phyloP scores from a whole-genome alignment of 1,140 invertebrate species.

The Orchesella cincta region DNA sequence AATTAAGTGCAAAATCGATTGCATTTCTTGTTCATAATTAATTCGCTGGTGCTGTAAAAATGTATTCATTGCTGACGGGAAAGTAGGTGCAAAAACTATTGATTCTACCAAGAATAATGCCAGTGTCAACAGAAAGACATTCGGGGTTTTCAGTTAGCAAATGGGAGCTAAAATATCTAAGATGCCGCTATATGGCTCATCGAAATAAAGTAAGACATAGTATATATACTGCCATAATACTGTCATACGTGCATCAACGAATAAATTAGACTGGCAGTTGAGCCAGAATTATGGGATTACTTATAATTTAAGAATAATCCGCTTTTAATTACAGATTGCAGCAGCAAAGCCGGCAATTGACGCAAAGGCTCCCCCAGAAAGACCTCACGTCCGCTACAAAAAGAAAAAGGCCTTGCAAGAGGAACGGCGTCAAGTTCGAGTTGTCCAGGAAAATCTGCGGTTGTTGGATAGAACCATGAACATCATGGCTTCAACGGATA shows the following conservation, averaged over 20 bases:
- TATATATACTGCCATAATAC: too few relatives aligned
- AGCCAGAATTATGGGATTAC: too few relatives aligned
- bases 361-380: slow-evolving; percentile 31
- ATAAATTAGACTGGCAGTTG: too few relatives aligned
- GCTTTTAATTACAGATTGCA: slow-evolving; percentile 38
- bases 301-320: background rate
- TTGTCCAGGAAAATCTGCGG: slow-evolving; percentile 46
- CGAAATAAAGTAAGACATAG: slow-evolving; percentile 45
- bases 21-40: too few relatives aligned
- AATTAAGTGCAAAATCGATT: too few relatives aligned
- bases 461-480: slow-evolving; percentile 44
- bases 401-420: slow-evolving; percentile 47
- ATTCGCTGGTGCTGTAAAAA: too few relatives aligned
- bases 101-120: too few relatives aligned
- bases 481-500: slow-evolving; percentile 38
- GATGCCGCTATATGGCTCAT: slow-evolving; percentile 44
- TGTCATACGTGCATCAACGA: too few relatives aligned
- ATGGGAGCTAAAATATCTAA: slow-evolving; percentile 48
- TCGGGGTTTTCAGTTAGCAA: slow-evolving; percentile 44
- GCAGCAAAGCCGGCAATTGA: slow-evolving; percentile 47
- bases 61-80: too few relatives aligned
- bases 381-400: slow-evolving; percentile 46
- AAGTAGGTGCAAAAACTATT: too few relatives aligned
- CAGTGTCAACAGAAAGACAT: slow-evolving; percentile 35
- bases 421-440: slow-evolving; percentile 37